Percentiles rank a stretch among this genome's conserved stretches.
Evolutionary conservation across 2,797 vertebrate genomes (phyloP).

Genomic region (Buceros bicornis): DNA sequence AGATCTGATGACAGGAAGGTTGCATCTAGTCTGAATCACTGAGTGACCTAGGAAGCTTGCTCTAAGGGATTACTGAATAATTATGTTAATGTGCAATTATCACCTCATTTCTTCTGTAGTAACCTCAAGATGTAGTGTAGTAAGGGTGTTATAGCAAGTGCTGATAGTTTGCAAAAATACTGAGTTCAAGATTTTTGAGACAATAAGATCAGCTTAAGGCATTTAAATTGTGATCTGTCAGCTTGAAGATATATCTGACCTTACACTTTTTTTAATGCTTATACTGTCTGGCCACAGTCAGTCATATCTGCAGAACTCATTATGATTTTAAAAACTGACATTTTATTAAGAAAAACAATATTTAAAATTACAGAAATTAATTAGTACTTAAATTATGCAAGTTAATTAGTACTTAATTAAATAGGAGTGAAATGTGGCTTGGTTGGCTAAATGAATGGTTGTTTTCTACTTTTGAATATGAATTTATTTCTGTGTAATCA

Average conservation of each 20-base stretch:
- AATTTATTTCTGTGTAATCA: neutral
- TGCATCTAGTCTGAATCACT: conserved; percentile 84
- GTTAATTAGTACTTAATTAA: neutral
- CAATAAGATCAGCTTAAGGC: conserved; percentile 81
- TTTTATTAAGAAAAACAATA: conserved; percentile 60
- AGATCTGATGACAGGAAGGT: conserved; percentile 81
- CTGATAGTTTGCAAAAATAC: conserved; percentile 89
- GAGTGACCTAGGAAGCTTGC: conserved; percentile 87
- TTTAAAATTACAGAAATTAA: neutral
- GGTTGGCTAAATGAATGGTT: neutral
- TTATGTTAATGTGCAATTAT: conserved; percentile 96
- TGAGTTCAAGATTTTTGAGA: conserved; percentile 84
- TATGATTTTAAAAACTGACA: conserved; percentile 59
- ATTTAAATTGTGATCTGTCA: conserved; percentile 82
- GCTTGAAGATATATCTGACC: conserved; percentile 81
- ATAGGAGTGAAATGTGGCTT: neutral
- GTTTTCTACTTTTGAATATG: neutral
- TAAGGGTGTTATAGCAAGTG: conserved; percentile 90
- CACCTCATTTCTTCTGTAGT: conserved; percentile 89
- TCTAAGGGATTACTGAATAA: conserved; percentile 89
- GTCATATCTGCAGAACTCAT: conserved; percentile 68
- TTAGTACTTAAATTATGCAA: no score
- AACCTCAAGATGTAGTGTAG: conserved; percentile 91
- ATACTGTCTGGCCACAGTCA: conserved; percentile 74
- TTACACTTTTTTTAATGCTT: conserved; percentile 72